These are phyloP conservation scores for Sminthopsis crassicaudata DNA, from an alignment of 2,113 vertebrate species.

Conservation along the genomic window DNA sequence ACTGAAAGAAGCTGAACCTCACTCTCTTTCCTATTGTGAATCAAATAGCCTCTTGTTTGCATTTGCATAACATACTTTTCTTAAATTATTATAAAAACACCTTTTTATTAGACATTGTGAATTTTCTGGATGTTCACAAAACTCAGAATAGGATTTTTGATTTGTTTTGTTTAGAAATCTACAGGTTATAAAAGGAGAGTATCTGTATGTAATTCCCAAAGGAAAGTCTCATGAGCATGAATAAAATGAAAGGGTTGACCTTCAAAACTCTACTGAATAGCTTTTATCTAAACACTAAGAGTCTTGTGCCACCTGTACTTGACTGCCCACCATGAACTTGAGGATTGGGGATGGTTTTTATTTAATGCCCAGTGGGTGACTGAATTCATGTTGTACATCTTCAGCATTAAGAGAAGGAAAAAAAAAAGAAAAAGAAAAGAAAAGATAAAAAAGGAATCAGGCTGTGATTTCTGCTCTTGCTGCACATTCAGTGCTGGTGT, in stretches of 20 bases:
- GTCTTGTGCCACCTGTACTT: not conserved
- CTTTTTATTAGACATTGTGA: not conserved
- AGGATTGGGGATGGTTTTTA: not conserved
- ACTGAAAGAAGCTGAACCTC: slow-evolving; percentile 67
- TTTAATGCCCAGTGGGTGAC: not conserved
- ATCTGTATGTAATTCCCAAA: not conserved
- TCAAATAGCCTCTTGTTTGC: slow-evolving; percentile 10
- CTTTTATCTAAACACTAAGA: not conserved
- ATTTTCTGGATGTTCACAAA: not conserved
- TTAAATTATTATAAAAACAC: not conserved
- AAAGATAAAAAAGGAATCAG: not conserved
- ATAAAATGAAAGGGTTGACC: not conserved
- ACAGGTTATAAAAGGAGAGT: not conserved
- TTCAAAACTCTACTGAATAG: not conserved
- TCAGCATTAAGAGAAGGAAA: not conserved
- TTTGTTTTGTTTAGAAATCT: not conserved
- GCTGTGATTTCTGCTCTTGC: not conserved
- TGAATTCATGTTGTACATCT: not conserved
- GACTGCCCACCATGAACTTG: not conserved
- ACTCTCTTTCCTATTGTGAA: slow-evolving; percentile 61
- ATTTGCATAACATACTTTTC: not conserved
- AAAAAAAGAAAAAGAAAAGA: not conserved
- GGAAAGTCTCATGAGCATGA: not conserved
- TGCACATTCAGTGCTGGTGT: not conserved
- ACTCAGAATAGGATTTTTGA: not conserved